Conservation (phyloP, 2,113 vertebrate species). For the Sinosuthora webbiana region DNA sequence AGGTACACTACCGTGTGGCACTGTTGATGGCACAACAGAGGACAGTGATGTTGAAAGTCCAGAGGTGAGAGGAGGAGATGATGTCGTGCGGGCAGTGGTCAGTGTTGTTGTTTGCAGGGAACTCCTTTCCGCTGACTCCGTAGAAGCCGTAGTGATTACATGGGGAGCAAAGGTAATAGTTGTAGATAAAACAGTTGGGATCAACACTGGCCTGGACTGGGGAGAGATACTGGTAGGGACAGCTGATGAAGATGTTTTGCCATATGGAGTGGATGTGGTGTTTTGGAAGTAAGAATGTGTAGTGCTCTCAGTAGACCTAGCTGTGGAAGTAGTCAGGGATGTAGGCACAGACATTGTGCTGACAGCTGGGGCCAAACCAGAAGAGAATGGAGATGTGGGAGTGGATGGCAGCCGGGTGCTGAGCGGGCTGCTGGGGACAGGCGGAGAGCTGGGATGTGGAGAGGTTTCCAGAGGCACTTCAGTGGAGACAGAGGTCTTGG, state of each 20-base stretch:
- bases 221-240: background rate
- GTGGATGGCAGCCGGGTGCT: background rate
- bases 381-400: accelerated
- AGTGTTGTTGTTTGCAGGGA: background rate
- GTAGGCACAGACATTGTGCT: accelerated
- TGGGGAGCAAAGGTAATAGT: background rate
- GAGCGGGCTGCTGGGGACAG: background rate
- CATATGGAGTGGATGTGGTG: background rate
- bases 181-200: background rate
- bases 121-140: background rate
- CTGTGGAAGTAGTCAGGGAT: background rate
- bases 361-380: accelerated
- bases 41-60: background rate
- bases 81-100: background rate
- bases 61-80: accelerated
- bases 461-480: background rate
- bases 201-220: background rate
- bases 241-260: background rate
- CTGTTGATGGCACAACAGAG: background rate
- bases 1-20: background rate
- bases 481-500: background rate
- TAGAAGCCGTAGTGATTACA: background rate
- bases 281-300: background rate
- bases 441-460: accelerated
- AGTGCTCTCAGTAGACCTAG: background rate